Evolutionary conservation across 2,888 invertebrate genomes (phyloP).

Genomic region (Portevinia maculata): DNA sequence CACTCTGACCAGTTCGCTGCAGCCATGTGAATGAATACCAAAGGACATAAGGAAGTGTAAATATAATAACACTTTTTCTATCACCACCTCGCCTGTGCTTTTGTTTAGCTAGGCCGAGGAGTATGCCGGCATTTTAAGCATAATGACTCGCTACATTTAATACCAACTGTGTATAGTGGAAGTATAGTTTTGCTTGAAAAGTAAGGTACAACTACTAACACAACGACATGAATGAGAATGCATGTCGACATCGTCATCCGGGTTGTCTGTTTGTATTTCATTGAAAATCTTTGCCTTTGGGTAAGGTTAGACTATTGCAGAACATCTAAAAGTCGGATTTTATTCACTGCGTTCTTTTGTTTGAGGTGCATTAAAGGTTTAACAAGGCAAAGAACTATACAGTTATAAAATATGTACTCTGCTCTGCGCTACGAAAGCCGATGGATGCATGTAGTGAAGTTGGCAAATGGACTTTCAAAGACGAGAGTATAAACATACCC

Average conservation of each 20-base stretch:
- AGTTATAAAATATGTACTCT: constrained; percentile 1
- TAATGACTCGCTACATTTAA: constrained; percentile 56
- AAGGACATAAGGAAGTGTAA: constrained; percentile 36
- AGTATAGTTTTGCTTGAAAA: constrained; percentile 39
- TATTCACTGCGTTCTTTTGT: constrained; percentile 20
- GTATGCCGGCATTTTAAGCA: constrained; percentile 15
- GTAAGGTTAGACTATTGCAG: not conserved
- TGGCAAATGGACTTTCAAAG: constrained; percentile 18
- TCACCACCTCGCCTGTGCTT: constrained; percentile 10
- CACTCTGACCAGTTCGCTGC: constrained; percentile 8
- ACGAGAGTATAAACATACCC: constrained; percentile 29
- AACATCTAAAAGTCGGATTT: constrained; percentile 32
- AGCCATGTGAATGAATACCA: constrained; percentile 14
- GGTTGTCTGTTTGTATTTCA: constrained; percentile 42
- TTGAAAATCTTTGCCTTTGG: constrained; percentile 33
- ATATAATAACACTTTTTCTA: constrained; percentile 1
- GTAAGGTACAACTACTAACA: constrained; percentile 6
- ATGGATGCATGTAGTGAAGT: constrained; percentile 20
- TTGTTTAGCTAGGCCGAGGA: not conserved
- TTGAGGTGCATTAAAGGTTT: constrained; percentile 45
- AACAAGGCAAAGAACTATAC: not conserved
- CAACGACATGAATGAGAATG: constrained; percentile 39
- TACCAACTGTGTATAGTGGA: constrained; percentile 50
- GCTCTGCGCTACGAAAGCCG: not conserved
- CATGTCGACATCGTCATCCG: constrained; percentile 18